phyloP scores from a whole-genome alignment of 1,140 invertebrate genomes.

The Zeugodacus cucurbitae region DNA sequence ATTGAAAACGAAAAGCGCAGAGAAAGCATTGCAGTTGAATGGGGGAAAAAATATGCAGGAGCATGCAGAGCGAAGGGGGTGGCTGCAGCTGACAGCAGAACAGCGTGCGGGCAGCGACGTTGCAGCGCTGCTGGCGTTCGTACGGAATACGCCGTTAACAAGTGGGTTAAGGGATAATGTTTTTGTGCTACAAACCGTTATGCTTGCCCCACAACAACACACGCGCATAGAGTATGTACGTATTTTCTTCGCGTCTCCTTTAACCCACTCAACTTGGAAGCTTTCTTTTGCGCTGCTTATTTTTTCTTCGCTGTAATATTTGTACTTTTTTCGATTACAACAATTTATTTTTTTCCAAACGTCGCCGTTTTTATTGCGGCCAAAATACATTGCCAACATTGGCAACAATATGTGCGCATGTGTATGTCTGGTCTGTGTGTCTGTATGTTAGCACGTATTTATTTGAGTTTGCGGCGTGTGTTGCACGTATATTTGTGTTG shows the following conservation, averaged over 20 bases:
- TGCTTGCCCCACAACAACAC: no score
- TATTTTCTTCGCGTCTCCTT: neutral
- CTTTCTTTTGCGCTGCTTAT: neutral
- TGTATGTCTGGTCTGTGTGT: neutral
- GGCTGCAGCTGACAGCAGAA: neutral
- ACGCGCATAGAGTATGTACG: no score
- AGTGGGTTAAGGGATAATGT: slow-evolving; percentile 34
- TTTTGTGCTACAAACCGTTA: neutral
- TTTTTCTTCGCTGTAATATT: slow-evolving; percentile 11
- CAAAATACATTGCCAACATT: neutral
- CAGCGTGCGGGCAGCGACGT: neutral
- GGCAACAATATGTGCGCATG: no score
- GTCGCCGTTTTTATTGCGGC: neutral
- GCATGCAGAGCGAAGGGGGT: neutral
- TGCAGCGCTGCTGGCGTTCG: neutral
- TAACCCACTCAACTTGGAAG: neutral
- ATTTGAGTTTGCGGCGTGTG: neutral
- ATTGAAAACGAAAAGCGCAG: neutral
- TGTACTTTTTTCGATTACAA: slow-evolving; percentile 38
- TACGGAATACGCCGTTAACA: neutral
- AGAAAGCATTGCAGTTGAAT: neutral
- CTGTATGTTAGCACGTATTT: neutral
- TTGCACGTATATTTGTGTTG: slow-evolving; percentile 24
- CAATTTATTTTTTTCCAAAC: neutral
- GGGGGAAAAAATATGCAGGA: neutral